phyloP scores from a whole-genome alignment of 1,140 invertebrate genomes.

The Drosophila lacertosa region DNA sequence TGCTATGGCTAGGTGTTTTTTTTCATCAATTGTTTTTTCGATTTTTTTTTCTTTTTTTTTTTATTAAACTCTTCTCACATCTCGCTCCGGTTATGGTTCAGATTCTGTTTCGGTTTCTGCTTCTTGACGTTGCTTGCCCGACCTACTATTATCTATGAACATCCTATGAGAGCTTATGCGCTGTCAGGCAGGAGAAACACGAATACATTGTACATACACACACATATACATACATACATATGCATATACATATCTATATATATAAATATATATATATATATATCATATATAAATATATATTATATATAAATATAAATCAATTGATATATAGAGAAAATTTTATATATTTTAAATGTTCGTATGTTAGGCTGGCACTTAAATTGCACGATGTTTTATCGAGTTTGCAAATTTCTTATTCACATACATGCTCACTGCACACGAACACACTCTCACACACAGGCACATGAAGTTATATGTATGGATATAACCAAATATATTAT shows the following conservation, averaged over 20 bases:
- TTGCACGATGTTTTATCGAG: conserved; percentile 53
- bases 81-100: conserved; percentile 37
- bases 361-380: conserved; percentile 31
- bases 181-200: conserved; percentile 26
- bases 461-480: conserved; percentile 32
- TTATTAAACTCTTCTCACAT: conserved; percentile 54
- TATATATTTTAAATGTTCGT: conserved; percentile 14
- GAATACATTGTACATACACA: conserved; percentile 16
- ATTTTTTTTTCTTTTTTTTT: no score
- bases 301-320: conserved; percentile 3
- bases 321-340: no score
- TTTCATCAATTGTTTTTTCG: not conserved
- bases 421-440: conserved; percentile 38
- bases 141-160: conserved; percentile 57
- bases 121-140: conserved; percentile 54
- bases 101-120: conserved; percentile 34
- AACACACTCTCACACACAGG: conserved; percentile 33
- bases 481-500: conserved; percentile 79
- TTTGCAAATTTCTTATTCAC: conserved; percentile 58
- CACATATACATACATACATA: not conserved
- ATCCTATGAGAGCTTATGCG: conserved; percentile 42
- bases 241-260: conserved; percentile 8
- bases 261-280: conserved; percentile 5
- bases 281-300: conserved; percentile 11
- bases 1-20: conserved; percentile 45